Evolutionary conservation across 2,113 vertebrate genomes (phyloP), one percentile per base, ranked within the genome.

Genomic region (Myocastor coypus): DNA sequence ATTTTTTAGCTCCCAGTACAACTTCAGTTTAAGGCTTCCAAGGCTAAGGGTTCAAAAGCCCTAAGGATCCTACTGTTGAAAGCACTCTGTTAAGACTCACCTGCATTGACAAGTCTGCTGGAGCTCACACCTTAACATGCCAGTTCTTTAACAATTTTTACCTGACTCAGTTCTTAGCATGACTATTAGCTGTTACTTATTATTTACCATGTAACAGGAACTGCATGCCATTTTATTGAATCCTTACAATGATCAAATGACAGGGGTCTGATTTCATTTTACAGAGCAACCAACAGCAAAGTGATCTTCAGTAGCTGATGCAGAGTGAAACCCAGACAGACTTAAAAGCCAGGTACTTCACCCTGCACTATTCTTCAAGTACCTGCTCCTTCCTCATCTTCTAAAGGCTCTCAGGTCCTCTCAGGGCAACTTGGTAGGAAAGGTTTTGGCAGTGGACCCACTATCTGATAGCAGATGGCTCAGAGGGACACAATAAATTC

Each of bases 271-370:
- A 83, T 85, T 94, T 92, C 59, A 91, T 71, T 80, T 92, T 75
- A 68, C 2, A 80, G 64, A 46, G 37, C 87, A 92, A 63, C 32
- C 61, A 89, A 64, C 66, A 87, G 78, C 94, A 92, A 89, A 88
- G 71, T 32, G 26, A 75, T 40, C 64, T 91, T 63, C 42, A 93
- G 28, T 42, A 28, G 84, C 24, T 71, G 5, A 50, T 50, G 32
- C 71, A 83, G 73, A 59, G 34, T 55, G 46, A 81, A 63, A 66
- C 6, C 1, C 0, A 46, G 46, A 75, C 69, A 78, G 37, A 84
- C 37, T 68, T 84, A 26, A 69, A 64, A 61, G 42, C 24, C 30
- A 52, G 40, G 42, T 12, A 40, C 66, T 28, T 42, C 52, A 30
- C 46, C 11, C 11, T 9, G 14, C n/a, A n/a, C 64, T 46, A 11